Base-by-base conservation (phyloP, 2,888 invertebrate genomes). In the Drosophila glabriapex region DNA sequence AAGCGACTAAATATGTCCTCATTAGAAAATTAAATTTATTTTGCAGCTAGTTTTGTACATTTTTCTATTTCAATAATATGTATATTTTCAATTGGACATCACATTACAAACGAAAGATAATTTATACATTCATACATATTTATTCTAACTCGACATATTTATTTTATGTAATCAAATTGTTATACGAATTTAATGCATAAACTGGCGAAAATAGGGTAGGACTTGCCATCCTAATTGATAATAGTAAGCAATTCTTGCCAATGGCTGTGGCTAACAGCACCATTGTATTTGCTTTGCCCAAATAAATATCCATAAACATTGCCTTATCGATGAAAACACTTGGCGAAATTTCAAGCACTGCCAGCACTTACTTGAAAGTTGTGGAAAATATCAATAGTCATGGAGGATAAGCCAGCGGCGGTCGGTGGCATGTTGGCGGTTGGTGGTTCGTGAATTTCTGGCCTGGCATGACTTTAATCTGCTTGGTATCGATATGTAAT, bases 401-500 rank as follows among this genome's bases (percentile, higher is more conserved):
- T 55, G 59, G 49, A 54, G 25, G 46, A 43, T 28, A 28, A 39
- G 50, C 28, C 52, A n/a, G 50, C 68, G 53, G 29, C 43, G 64
- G 59, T 61, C 28, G 46, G 31, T 55, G 25, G 25, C 16, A 16
- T 12, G 22, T 22, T 54, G 35, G 25, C 28, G 62, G 49, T 59
- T 16, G 61, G 49, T 19, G 39, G 39, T 41, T 52, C n/a, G 14
- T 41, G 39, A 50, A 22, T 33, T 62, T 61, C 25, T 19, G 54
- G 61, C 43, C 54, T 43, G 41, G 64, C 37, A 49, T 28, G 63
- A 56, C 46, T 52, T 50, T 63, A 43, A 59, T 58, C 59, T 73
- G 68, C 67, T 59, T 31, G 53, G 63, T 67, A 78, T 82, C 85
- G 78, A 84, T 86, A 74, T 76, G 82, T 86, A 86, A 86, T 85